Base-by-base conservation (phyloP, 2,888 invertebrate genomes). In the Cantharis rustica region DNA sequence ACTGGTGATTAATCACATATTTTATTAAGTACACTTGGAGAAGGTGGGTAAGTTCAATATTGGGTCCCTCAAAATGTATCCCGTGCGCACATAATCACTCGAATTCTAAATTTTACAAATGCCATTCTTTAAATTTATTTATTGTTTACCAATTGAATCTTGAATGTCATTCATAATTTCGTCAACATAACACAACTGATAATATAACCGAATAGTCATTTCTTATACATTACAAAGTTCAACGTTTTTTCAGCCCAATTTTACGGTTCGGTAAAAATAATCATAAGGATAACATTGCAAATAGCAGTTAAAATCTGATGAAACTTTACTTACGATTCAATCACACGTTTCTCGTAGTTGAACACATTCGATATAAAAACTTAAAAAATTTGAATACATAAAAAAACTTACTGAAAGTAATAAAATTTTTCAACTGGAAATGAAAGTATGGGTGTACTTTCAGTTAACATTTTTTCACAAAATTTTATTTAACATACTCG, bases 351-450 rank as follows among this genome's bases (percentile, higher is more conserved):
- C n/a, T 47, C n/a, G 47, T 47, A 1, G 7, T n/a, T 47, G n/a
- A 2, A 7, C 47, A 3, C 2, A 63, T 63, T 63, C 16, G 9
- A 26, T 16, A 27, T 16, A 31, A 27, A 47, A n/a, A n/a, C n/a
- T n/a, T n/a, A 16, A 10, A 16, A 31, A 10, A 31, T 13, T 31
- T 69, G n/a, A 64, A 63, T 31, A 13, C 16, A 61, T 62, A 63
- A 71, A 10, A 26, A 69, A 68, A 73, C 73, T 73, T 69, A 73
- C 73, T 73, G 73, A 31, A 73, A 68, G 47, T 47, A 47, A 13
- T 13, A 31, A 9, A 62, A 68, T 20, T 73, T 69, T 7, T 11
- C n/a, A 73, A 16, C 73, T 69, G n/a, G 15, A 20, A 15, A n/a
- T 23, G 68, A 0, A 15, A 68, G 68, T 26, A 73, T 26, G 7